Percentiles rank a stretch among this genome's conserved stretches.
Evolutionary conservation across 2,113 vertebrate species (phyloP).

Genomic region (Bos taurus): DNA sequence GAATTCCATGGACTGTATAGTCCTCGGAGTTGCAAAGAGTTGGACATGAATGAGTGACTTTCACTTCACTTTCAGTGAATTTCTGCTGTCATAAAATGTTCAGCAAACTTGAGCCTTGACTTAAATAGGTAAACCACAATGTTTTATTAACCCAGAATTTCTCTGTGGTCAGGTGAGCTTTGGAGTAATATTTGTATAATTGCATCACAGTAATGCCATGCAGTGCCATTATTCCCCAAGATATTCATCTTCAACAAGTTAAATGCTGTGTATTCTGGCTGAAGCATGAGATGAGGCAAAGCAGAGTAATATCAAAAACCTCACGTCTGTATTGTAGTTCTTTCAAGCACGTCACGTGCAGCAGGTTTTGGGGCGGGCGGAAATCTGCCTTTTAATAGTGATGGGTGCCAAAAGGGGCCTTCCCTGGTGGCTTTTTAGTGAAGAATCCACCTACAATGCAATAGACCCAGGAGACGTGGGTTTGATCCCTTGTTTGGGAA

Average conservation of each 20-base stretch:
- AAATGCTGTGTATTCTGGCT: background rate
- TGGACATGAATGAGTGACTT: accelerated
- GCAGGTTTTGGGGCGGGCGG: background rate
- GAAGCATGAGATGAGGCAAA: background rate
- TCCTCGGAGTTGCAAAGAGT: accelerated
- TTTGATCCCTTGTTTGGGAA: accelerated
- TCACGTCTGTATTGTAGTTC: background rate
- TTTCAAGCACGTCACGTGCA: background rate
- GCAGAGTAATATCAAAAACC: background rate
- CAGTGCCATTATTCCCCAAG: background rate
- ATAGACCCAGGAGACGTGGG: background rate
- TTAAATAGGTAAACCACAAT: background rate
- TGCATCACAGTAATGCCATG: background rate
- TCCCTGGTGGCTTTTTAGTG: background rate
- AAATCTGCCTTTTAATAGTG: background rate
- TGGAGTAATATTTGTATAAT: background rate
- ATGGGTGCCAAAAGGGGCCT: background rate
- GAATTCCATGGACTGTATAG: background rate
- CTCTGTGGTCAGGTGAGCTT: background rate
- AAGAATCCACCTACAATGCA: background rate
- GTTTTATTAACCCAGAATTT: background rate
- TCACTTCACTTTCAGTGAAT: background rate
- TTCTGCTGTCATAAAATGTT: background rate
- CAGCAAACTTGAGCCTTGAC: background rate
- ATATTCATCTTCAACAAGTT: background rate